Evolutionary conservation across 2,888 invertebrate species (phyloP).

Genomic region (Sminthurinus aureus): DNA sequence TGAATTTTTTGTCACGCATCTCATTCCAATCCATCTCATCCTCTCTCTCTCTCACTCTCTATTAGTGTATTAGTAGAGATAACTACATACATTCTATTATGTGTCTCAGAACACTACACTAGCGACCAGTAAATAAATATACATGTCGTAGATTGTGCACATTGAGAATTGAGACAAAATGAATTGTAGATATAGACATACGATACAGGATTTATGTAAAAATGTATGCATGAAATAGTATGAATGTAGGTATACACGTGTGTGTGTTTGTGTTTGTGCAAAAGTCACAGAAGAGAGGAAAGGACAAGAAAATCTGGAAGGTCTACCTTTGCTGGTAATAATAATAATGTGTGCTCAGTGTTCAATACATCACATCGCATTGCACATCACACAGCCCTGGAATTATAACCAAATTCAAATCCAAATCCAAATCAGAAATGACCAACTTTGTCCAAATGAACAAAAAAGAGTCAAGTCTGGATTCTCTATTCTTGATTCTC

Average conservation of each 20-base stretch:
- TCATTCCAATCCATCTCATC: conserved; percentile 41
- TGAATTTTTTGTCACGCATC: conserved; percentile 50
- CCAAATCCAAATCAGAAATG: conserved; percentile 37
- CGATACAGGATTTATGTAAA: too few species aligned
- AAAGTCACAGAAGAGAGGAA: conserved; percentile 3
- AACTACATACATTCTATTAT: too few species aligned
- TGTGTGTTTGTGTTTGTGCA: neutral
- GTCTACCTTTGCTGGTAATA: neutral
- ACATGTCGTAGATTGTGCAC: neutral
- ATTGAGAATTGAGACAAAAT: neutral
- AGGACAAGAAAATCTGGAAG: conserved; percentile 14
- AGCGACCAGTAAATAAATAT: neutral
- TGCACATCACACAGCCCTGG: neutral
- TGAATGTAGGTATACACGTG: neutral
- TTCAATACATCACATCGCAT: too few species aligned
- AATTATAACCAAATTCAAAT: conserved; percentile 37
- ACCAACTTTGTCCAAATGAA: conserved; percentile 20
- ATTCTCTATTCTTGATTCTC: too few species aligned
- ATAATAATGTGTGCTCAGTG: too few species aligned
- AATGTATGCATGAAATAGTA: too few species aligned
- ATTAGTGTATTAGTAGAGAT: neutral
- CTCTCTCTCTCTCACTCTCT: conserved; percentile 30
- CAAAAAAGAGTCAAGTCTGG: conserved; percentile 23
- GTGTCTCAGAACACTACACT: too few species aligned
- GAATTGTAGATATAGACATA: too few species aligned